phyloP scores from a whole-genome alignment of 1,140 invertebrate genomes.

The Musca vetustissima region DNA sequence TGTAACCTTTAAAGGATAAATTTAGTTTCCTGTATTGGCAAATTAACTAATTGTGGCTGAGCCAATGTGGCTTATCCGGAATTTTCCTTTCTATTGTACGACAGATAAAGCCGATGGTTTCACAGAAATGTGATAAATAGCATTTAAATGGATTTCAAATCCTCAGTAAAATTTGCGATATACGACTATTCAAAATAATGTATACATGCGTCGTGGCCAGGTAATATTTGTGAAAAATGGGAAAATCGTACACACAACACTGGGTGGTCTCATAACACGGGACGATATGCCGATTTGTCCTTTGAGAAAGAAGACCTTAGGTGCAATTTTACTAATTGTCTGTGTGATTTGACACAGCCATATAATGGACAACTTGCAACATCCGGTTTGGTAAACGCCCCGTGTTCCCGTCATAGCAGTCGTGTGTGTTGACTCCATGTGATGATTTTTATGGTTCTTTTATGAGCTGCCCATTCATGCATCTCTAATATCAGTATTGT shows the following conservation, averaged over 20 bases:
- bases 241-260: constrained; percentile 4
- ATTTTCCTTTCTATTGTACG: neutral
- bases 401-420: no score
- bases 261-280: constrained; percentile 3
- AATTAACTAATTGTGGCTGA: no score
- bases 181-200: neutral
- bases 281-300: neutral
- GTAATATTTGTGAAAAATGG: constrained; percentile 1
- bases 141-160: constrained; percentile 16
- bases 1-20: no score
- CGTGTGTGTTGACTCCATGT: no score
- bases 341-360: neutral
- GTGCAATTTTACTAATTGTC: neutral
- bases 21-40: no score
- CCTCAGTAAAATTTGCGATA: constrained; percentile 7
- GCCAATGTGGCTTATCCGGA: no score
- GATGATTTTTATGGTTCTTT: no score
- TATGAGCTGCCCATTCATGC: no score
- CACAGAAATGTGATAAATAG: neutral
- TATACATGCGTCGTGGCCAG: neutral
- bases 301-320: neutral
- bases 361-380: neutral
- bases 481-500: neutral
- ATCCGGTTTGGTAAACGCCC: constrained; percentile 1
- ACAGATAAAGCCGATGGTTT: no score